These are phyloP conservation scores for Rhimphoctona megacephalus DNA, from an alignment of 2,888 invertebrate species.

Conservation along the genomic window DNA sequence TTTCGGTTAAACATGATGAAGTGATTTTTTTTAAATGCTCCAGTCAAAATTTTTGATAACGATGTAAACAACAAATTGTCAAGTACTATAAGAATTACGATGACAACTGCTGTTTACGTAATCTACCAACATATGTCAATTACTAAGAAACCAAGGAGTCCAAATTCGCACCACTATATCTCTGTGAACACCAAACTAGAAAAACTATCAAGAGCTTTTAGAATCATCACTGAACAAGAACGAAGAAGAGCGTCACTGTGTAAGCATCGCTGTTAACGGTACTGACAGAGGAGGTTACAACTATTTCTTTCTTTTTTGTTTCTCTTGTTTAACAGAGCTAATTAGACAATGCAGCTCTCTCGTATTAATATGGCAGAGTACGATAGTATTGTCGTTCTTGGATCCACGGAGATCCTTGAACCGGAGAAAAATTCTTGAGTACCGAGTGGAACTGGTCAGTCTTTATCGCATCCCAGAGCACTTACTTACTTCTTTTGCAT, in stretches of 20 bases:
- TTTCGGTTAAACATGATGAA: not conserved
- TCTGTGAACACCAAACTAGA: not conserved
- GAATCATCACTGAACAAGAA: constrained; percentile 65
- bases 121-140: not conserved
- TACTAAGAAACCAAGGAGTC: not conserved
- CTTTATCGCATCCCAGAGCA: constrained; percentile 19
- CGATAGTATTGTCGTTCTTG: constrained; percentile 48
- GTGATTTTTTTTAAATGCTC: not conserved
- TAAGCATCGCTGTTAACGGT: constrained; percentile 70
- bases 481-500: constrained; percentile 62
- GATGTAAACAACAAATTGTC: not conserved
- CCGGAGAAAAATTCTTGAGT: constrained; percentile 46
- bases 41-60: not conserved
- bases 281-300: constrained; percentile 51
- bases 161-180: constrained; percentile 20
- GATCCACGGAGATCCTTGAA: constrained; percentile 29
- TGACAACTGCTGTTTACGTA: not conserved
- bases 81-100: not conserved
- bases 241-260: constrained; percentile 63
- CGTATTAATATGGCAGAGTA: constrained; percentile 66
- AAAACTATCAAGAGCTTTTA: constrained; percentile 55
- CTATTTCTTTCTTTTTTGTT: constrained; percentile 52
- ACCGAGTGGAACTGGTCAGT: constrained; percentile 31
- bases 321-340: constrained; percentile 69
- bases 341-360: constrained; percentile 71